Evolutionary conservation across 1,140 invertebrate genomes (phyloP).

Genomic region (Trichonephila clavata): DNA sequence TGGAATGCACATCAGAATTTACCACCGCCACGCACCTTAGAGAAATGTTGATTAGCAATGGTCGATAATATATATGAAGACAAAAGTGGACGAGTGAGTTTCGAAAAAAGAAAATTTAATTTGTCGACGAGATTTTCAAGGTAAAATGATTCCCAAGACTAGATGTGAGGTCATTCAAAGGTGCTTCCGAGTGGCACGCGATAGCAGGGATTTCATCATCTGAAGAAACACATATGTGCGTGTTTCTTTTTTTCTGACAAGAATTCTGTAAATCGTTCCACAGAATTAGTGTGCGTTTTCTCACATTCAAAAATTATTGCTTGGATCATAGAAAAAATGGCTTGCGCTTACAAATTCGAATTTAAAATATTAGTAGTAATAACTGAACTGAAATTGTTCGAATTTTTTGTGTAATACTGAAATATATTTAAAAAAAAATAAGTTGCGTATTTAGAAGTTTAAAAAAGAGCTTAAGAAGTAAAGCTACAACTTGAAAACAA

Average conservation of each 20-base stretch:
- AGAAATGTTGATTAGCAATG: slow-evolving; percentile 43
- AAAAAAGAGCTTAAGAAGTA: too few relatives aligned
- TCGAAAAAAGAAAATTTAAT: slow-evolving; percentile 34
- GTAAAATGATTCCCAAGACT: neutral
- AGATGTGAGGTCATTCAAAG: slow-evolving; percentile 1
- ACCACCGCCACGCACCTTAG: neutral
- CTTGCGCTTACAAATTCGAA: too few relatives aligned
- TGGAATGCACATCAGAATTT: neutral
- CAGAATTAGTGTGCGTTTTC: too few relatives aligned
- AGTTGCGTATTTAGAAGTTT: too few relatives aligned
- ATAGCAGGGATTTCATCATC: neutral
- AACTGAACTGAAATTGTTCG: too few relatives aligned
- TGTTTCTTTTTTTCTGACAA: neutral
- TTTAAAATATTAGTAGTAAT: too few relatives aligned
- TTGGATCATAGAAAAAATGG: too few relatives aligned
- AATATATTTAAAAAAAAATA: too few relatives aligned
- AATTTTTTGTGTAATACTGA: too few relatives aligned
- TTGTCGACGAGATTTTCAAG: slow-evolving; percentile 39
- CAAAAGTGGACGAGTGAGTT: slow-evolving; percentile 38
- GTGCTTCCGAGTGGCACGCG: slow-evolving; percentile 33
- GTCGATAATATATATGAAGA: slow-evolving; percentile 43
- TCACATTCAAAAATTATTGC: too few relatives aligned
- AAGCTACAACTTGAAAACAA: too few relatives aligned
- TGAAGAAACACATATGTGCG: neutral
- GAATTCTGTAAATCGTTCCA: too few relatives aligned